These are phyloP conservation scores for Phlogophora meticulosa DNA, from an alignment of 2,888 invertebrate genomes.

Conservation along the genomic window DNA sequence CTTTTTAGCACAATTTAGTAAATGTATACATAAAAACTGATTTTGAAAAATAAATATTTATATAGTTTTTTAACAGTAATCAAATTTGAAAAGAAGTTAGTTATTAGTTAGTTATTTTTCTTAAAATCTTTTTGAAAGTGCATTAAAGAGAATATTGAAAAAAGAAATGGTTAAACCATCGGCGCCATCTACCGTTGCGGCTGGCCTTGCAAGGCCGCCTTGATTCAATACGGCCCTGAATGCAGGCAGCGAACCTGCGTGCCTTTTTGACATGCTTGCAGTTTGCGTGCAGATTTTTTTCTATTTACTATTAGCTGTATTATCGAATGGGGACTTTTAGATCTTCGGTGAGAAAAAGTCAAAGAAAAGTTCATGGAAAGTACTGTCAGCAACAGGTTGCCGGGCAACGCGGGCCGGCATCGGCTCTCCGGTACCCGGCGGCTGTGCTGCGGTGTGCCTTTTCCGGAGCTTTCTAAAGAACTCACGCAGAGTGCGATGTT, in stretches of 20 bases:
- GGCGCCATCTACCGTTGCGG: slow-evolving; percentile 36
- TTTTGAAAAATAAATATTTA: background rate
- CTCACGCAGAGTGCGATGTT: slow-evolving; percentile 68
- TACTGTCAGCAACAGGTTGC: slow-evolving; percentile 70
- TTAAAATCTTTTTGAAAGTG: background rate
- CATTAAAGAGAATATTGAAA: background rate
- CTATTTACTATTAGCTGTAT: background rate
- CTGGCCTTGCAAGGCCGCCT: slow-evolving; percentile 79
- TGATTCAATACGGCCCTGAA: slow-evolving; percentile 59
- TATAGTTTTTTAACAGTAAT: background rate
- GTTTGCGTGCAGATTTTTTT: slow-evolving; percentile 26
- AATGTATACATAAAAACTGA: background rate
- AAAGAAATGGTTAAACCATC: background rate
- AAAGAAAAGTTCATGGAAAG: too few relatives aligned
- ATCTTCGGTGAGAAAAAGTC: background rate
- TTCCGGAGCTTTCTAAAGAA: slow-evolving; percentile 80
- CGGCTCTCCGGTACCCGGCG: slow-evolving; percentile 66
- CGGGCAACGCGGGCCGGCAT: slow-evolving; percentile 75
- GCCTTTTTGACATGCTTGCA: slow-evolving; percentile 41
- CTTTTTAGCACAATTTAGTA: background rate
- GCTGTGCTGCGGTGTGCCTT: slow-evolving; percentile 34
- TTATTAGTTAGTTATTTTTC: background rate
- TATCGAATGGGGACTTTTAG: background rate
- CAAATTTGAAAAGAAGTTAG: background rate
- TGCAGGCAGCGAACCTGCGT: slow-evolving; percentile 49